Conservation (phyloP, 2,113 vertebrate species). For the Trematomus loennbergii region DNA sequence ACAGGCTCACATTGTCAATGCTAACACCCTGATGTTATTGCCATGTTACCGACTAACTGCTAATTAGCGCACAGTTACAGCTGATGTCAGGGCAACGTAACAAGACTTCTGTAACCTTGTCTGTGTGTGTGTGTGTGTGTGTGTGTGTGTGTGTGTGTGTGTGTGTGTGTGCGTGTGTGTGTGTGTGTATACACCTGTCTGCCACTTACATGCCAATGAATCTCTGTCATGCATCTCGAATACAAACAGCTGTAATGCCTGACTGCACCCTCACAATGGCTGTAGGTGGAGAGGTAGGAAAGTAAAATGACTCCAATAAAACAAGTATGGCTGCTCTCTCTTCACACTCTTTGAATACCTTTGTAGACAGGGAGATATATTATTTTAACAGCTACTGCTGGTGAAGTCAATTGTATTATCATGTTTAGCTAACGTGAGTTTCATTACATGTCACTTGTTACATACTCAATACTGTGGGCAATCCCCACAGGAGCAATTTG, state of each 20-base stretch:
- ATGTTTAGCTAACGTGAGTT: background rate
- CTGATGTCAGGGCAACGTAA: background rate
- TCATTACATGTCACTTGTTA: no score
- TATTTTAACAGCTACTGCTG: background rate
- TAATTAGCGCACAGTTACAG: background rate
- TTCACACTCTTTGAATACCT: background rate
- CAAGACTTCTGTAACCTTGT: no score
- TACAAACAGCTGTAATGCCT: background rate
- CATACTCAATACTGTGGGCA: no score
- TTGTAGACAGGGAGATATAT: background rate
- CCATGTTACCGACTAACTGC: background rate
- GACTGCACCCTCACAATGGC: background rate
- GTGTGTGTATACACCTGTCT: no score
- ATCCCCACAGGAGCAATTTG: no score
- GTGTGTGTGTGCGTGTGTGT: no score
- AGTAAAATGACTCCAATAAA: background rate
- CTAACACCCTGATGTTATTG: background rate
- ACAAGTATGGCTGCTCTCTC: background rate
- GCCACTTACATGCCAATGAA: no score
- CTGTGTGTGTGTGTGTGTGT: no score
- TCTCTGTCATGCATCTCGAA: no score
- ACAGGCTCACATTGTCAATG: background rate
- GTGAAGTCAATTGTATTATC: background rate
- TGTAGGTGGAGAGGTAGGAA: background rate
- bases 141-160: no score